A percentile compares a stretch with the other conserved stretches of the same genome.
Conservation (phyloP, 2,797 vertebrate species). For the Hylomyscus alleni region DNA sequence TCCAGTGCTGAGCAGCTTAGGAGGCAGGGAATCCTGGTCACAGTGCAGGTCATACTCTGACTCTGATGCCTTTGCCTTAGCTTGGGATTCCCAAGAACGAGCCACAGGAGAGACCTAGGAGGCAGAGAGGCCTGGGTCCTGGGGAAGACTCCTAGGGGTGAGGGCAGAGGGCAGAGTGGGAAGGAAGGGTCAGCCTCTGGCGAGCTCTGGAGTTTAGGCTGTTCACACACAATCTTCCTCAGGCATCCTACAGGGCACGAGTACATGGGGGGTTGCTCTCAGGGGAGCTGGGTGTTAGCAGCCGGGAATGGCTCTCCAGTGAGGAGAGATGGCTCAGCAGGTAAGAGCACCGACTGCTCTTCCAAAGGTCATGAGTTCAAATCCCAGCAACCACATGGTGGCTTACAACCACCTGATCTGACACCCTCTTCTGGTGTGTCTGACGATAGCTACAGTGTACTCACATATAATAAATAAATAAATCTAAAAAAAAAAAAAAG, state of each 20-base stretch:
- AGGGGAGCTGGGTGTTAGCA: not conserved
- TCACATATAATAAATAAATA: too few species aligned
- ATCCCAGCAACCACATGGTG: too few species aligned
- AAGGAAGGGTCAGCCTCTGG: not conserved
- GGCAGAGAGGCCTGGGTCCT: not conserved
- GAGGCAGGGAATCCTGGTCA: not conserved
- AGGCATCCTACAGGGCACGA: too few species aligned
- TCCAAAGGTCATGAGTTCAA: too few species aligned
- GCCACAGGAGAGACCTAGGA: not conserved
- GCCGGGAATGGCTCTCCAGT: not conserved
- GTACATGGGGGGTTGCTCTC: rapidly evolving
- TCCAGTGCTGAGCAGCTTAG: too few species aligned
- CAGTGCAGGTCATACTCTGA: not conserved
- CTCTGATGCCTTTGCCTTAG: too few species aligned
- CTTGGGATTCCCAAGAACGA: not conserved
- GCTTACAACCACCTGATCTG: too few species aligned
- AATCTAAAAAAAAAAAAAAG: too few species aligned
- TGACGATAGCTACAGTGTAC: too few species aligned
- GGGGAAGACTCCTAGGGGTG: not conserved
- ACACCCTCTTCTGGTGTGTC: too few species aligned
- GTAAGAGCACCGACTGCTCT: too few species aligned
- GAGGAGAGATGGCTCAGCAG: not conserved
- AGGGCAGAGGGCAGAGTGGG: too few species aligned
- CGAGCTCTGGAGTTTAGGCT: not conserved
- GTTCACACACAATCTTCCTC: not conserved